Evolutionary conservation across 2,888 invertebrate species (phyloP), one percentile per base, ranked within the genome.

Genomic region (Clanis bilineata): DNA sequence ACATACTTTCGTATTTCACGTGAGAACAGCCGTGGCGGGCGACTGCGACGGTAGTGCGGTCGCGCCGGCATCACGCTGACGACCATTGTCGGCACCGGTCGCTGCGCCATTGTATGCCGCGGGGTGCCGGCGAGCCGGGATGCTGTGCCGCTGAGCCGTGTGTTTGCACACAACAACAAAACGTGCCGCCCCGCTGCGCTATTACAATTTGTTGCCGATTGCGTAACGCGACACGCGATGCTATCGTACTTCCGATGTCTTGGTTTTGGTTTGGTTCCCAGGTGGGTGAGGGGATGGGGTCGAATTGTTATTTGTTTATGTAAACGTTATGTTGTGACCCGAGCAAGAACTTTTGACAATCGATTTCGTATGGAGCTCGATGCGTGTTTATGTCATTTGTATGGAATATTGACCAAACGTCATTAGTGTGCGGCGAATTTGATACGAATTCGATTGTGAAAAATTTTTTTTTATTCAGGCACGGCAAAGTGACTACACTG

Each of bases 111-210:
- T 59, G 47, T 58, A 59, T 51, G 57, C 58, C 58, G 60, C 62
- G 59, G 63, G 56, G 61, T 63, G 70, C 71, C 71, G 72, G 69
- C 67, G 65, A 78, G 64, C 68, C 77, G 73, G 80, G 83, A 67
- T 69, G 70, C 79, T 18, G 41, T 15, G 41, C 9, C 70, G 87
- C 87, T 90, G 86, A 88, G 84, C 91, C 91, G 91, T 89, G 88
- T 91, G 90, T 91, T 91, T 91, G 91, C 90, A 91, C 90, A 91
- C 90, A n/a, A n/a, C n/a, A n/a, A 90, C 76, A 79, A 77, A 71
- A 72, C 78, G 75, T 71, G 81, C 73, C 84, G 85, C 71, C 90
- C 90, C 82, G 85, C 80, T 72, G 85, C 62, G 70, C 83, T 79
- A 79, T 76, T 76, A 72, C 82, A 82, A 87, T 88, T 88, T 87